Evolutionary conservation across 2,113 vertebrate species (phyloP), one percentile per base, ranked within the genome.

Genomic region (Epinephelus fuscoguttatus): DNA sequence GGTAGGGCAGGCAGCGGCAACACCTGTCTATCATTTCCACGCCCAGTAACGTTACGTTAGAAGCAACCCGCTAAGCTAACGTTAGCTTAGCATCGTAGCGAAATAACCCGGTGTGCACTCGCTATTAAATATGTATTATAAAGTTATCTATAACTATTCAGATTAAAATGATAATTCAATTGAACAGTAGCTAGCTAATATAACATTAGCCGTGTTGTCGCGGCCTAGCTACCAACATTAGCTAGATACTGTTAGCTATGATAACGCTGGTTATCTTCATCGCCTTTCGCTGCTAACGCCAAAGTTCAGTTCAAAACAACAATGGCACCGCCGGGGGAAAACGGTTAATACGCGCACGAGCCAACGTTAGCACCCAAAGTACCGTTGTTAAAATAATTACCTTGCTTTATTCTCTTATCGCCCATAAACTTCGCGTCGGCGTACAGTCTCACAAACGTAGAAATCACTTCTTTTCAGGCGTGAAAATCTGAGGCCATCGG

Each of bases 21-120:
- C 90, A 93, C 92, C 90, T 93, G 93, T 90, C 87, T 67, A 0
- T 12, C 55, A 19, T 85, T 82, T 86, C 86, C 93, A 91, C 91
- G 92, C 93, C 93, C 91, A 85, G 71, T 3, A 50, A 68, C 73
- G 67, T 87, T 75, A 81, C 75, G 49, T 85, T 76, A 75, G 84
- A 74, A 4, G 64, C 61, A 68, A 30, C 15, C 62, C 70, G 50
- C 50, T 60, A 82, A 18, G 87, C 88, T 85, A 82, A 40, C 42
- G 52, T 53, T 84, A 84, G 82, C 78, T 75, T 80, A 89, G 80
- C 82, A 50, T 23, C 27, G 37, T 13, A 3, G 3, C 7, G 59
- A 55, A 50, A 53, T 23, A 17, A 37, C 15, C 15, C 53, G 7
- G 17, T 9, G 62, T 25, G 2, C 13, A 1, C 5, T 42, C 49